Conservation (phyloP, 2,113 vertebrate genomes). For the Heloderma charlesbogerti region DNA sequence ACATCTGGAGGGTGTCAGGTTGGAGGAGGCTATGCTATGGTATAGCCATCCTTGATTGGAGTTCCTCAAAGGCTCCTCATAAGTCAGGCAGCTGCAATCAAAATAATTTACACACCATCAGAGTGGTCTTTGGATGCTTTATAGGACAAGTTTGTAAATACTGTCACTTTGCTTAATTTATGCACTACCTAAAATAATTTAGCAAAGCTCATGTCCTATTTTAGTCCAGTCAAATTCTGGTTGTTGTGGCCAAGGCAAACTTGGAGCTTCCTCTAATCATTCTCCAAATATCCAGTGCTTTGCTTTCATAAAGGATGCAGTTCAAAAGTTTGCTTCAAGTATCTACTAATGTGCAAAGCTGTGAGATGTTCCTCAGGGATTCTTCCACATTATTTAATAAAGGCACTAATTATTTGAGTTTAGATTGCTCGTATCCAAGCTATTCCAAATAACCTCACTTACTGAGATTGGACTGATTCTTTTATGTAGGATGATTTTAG, state of each 20-base stretch:
- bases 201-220: neutral
- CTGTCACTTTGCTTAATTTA: neutral
- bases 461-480: neutral
- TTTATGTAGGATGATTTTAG: neutral
- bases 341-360: neutral
- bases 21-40: neutral
- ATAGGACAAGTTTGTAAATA: neutral
- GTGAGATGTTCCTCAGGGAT: neutral
- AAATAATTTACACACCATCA: neutral
- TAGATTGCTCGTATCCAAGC: neutral
- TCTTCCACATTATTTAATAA: neutral
- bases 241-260: neutral
- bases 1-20: no score
- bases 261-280: neutral
- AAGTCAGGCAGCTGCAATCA: neutral
- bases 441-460: neutral
- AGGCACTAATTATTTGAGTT: neutral
- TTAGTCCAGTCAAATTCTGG: neutral
- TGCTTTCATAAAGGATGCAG: neutral
- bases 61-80: neutral
- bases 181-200: neutral
- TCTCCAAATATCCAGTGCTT: neutral
- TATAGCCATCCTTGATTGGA: neutral
- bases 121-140: neutral
- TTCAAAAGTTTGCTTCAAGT: neutral